phyloP scores from a whole-genome alignment of 2,113 vertebrate species.

The Melanostigma gelatinosum region DNA sequence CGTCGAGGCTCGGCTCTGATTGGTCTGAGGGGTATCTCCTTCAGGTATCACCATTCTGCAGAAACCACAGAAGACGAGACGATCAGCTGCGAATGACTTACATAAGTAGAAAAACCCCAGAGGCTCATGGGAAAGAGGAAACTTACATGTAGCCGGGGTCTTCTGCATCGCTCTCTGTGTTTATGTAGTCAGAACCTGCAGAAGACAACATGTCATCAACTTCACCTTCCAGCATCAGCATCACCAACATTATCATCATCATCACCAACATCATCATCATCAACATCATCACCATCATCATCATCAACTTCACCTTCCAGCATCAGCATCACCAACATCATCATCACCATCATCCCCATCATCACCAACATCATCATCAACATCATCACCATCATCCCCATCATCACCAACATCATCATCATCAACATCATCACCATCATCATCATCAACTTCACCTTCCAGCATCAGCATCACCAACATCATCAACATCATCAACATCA shows the following conservation, averaged over 20 bases:
- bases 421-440: not conserved
- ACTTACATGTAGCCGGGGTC: slow-evolving; percentile 72
- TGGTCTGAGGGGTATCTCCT: not conserved
- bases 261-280: not conserved
- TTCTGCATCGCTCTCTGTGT: slow-evolving; percentile 48
- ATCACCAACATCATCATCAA: no score
- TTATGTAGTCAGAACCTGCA: slow-evolving; percentile 41
- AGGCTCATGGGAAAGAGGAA: not conserved
- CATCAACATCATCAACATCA: no score
- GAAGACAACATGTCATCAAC: not conserved
- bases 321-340: not conserved
- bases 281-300: no score
- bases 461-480: no score
- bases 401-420: not conserved
- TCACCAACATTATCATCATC: not conserved
- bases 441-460: no score
- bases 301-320: not conserved
- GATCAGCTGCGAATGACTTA: not conserved
- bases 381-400: not conserved
- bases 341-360: no score
- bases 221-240: not conserved
- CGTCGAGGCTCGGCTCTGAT: slow-evolving; percentile 62
- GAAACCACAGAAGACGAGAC: slow-evolving; percentile 28
- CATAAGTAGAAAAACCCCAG: not conserved
- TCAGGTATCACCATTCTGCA: slow-evolving; percentile 71